A percentile compares a stretch with the other conserved stretches of the same genome.
Evolutionary conservation across 2,797 vertebrate species (phyloP).

Genomic region (Gymnocypris eckloni): DNA sequence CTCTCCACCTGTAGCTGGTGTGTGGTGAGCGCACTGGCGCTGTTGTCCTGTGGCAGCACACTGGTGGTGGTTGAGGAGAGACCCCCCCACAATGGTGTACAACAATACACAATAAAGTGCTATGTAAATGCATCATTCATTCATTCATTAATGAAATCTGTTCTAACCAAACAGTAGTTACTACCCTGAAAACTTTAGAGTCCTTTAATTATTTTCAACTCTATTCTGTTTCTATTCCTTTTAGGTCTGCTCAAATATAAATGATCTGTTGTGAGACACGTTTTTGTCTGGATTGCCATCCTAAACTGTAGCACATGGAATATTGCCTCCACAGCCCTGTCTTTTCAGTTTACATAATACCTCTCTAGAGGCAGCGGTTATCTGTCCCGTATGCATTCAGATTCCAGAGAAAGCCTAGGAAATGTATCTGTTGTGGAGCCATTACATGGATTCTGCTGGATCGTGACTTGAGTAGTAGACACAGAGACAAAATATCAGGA

Average conservation of each 20-base stretch:
- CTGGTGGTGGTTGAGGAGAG: too few species aligned
- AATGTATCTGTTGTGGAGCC: neutral
- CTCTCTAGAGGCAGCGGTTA: neutral
- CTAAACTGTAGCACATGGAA: neutral
- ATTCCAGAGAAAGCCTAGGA: constrained; percentile 7
- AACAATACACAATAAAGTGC: too few species aligned
- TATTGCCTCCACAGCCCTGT: neutral
- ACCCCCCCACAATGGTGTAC: too few species aligned
- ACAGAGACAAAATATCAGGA: neutral
- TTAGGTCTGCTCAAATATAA: neutral
- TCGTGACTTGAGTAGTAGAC: constrained; percentile 3
- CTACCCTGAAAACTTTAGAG: neutral
- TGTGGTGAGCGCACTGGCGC: too few species aligned
- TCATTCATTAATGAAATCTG: neutral
- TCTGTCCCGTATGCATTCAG: neutral
- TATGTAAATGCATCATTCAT: too few species aligned
- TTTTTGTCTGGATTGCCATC: neutral
- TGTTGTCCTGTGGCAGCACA: too few species aligned
- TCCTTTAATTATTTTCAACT: neutral
- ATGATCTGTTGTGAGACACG: neutral
- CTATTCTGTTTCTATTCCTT: neutral
- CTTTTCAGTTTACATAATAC: constrained; percentile 7
- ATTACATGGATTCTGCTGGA: constrained; percentile 8
- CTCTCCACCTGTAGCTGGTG: too few species aligned
- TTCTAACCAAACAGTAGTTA: neutral